A percentile compares a stretch with the other conserved stretches of the same genome.
phyloP scores from a whole-genome alignment of 2,113 vertebrate genomes.

The Girardinichthys multiradiatus region DNA sequence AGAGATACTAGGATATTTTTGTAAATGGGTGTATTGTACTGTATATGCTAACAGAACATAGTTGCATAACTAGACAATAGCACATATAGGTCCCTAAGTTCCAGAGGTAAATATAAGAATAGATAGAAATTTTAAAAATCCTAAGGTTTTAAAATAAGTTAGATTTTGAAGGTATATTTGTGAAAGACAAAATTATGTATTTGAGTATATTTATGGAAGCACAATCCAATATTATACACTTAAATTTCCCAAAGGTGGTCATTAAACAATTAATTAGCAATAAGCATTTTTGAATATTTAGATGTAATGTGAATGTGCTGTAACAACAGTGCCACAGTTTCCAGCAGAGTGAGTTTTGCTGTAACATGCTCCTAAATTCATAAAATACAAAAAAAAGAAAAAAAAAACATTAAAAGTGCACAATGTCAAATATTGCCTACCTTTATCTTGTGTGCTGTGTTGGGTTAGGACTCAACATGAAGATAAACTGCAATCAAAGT shows the following conservation, averaged over 20 bases:
- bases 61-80: neutral
- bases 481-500: constrained; percentile 32
- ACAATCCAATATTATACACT: constrained; percentile 18
- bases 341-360: constrained; percentile 9
- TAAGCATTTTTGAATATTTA: constrained; percentile 36
- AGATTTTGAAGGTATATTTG: neutral
- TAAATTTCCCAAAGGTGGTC: constrained; percentile 38
- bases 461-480: constrained; percentile 65
- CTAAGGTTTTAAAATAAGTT: neutral
- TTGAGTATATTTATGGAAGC: constrained; percentile 3
- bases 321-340: constrained; percentile 31
- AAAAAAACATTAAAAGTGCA: too few species aligned
- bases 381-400: neutral
- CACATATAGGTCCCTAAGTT: neutral
- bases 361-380: neutral
- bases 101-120: neutral
- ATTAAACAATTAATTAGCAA: constrained; percentile 44
- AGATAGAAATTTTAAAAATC: neutral
- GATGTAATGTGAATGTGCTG: constrained; percentile 31
- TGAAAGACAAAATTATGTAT: neutral
- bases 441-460: constrained; percentile 60
- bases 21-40: neutral
- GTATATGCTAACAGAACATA: neutral
- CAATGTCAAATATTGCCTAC: too few species aligned
- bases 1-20: too few species aligned